A percentile compares a stretch with the other conserved stretches of the same genome.
These are phyloP conservation scores for Pangasius macronema DNA, from an alignment of 2,797 vertebrate species.

Conservation along the genomic window DNA sequence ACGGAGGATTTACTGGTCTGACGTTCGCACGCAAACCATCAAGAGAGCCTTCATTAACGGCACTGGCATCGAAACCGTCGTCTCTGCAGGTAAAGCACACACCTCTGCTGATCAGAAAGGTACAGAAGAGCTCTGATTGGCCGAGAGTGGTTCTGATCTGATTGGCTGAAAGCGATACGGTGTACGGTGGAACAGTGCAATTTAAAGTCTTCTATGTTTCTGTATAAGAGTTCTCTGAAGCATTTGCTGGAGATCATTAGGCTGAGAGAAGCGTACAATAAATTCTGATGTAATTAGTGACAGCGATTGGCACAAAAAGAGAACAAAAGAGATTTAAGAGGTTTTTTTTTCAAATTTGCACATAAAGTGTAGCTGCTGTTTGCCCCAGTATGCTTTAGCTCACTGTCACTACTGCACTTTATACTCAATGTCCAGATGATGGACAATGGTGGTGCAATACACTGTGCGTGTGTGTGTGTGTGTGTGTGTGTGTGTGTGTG, in stretches of 20 bases:
- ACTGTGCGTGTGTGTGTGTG: not conserved
- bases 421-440: not conserved
- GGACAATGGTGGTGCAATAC: not conserved
- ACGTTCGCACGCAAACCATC: slow-evolving; percentile 85
- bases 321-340: not conserved
- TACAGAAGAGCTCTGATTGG: not conserved
- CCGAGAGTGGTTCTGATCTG: too few species aligned
- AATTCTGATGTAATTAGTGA: not conserved
- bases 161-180: not conserved
- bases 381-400: not conserved
- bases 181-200: not conserved
- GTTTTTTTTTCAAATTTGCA: not conserved
- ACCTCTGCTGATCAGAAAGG: not conserved
- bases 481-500: not conserved
- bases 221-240: not conserved
- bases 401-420: not conserved
- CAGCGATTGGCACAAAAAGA: not conserved
- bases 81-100: slow-evolving; percentile 78
- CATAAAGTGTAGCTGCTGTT: not conserved
- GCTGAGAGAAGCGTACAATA: not conserved
- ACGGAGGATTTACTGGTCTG: slow-evolving; percentile 85
- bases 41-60: slow-evolving; percentile 86
- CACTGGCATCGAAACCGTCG: slow-evolving; percentile 82
- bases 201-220: not conserved
- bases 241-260: not conserved